Evolutionary conservation across 1,140 invertebrate genomes (phyloP), one percentile per base, ranked within the genome.

Genomic region (Eriocheir sinensis): DNA sequence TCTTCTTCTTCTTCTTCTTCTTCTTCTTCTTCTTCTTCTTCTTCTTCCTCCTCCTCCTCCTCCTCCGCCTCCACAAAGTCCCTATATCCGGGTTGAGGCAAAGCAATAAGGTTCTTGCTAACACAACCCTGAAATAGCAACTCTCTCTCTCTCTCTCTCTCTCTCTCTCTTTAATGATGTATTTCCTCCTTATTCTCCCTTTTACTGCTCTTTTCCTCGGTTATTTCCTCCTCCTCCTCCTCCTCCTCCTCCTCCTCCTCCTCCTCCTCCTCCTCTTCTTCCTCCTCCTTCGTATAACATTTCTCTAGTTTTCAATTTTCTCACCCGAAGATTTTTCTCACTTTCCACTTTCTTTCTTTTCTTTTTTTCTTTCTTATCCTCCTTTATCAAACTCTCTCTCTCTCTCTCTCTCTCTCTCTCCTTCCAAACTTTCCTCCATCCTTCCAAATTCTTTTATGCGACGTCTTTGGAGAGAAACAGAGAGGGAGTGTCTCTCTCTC

Each of bases 201-300:
- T 21, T 60, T 21, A 9, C 21, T 60, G 9, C 17, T 21, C 27
- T 21, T 60, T 40, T 40, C 32, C 32, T 85, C 30, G 17, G 8
- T 85, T 85, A 30, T n/a, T n/a, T n/a, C n/a, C 9, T 21, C 8
- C 9, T 30, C 32, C 17, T 2, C 32, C 81, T 85, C 81, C 32
- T 30, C n/a, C 32, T 30, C 38, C 0, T 30, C 3, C 81, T 30
- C 38, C n/a, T 30, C 1, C 38, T 86, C 34, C 8, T n/a, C n/a
- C 60, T 72, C 60, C n/a, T n/a, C n/a, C 60, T 72, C 60, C n/a
- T n/a, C n/a, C 60, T 72, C 60, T 72, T n/a, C n/a, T n/a, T 72
- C 53, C 27, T 21, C 27, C 53, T 48, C 44, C 15, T 15, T 48
- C 44, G 15, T 48, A 4, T 48, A 6, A 15, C 4, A 48, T 48